These are phyloP conservation scores for Pyrocoelia pectoralis DNA, from an alignment of 2,888 invertebrate species.

Conservation along the genomic window DNA sequence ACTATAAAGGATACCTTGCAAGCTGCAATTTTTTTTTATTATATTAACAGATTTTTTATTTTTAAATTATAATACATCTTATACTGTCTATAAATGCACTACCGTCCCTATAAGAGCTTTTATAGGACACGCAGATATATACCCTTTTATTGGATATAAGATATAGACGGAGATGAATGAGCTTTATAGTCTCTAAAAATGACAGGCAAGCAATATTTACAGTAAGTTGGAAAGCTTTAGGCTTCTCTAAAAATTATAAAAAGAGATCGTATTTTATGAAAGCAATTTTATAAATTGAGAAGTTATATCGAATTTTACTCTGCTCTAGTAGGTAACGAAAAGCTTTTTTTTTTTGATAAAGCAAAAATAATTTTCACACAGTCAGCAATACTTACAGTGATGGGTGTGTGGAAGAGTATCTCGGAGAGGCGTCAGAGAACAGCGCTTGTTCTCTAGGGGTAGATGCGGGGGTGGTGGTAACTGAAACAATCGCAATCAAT, in stretches of 20 bases:
- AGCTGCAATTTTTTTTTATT: too few relatives aligned
- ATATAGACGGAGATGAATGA: not conserved
- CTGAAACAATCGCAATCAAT: slow-evolving; percentile 59
- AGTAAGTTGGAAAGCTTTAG: not conserved
- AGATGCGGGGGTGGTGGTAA: slow-evolving; percentile 78
- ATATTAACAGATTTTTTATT: too few relatives aligned
- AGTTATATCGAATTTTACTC: not conserved
- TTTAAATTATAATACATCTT: not conserved
- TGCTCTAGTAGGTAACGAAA: not conserved
- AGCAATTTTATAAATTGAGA: not conserved
- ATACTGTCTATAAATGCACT: not conserved
- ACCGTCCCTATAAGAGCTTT: not conserved
- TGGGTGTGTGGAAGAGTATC: slow-evolving; percentile 53
- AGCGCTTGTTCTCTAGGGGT: slow-evolving; percentile 72
- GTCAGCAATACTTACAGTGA: slow-evolving; percentile 32
- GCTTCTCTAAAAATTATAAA: not conserved
- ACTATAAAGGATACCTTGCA: too few relatives aligned
- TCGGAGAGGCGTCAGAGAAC: slow-evolving; percentile 54
- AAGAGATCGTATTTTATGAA: slow-evolving; percentile 1
- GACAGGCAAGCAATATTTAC: slow-evolving; percentile 1
- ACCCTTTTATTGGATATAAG: not conserved
- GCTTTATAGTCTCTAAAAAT: not conserved
- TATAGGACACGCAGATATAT: not conserved
- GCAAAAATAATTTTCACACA: not conserved
- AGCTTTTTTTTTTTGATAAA: not conserved